phyloP scores from a whole-genome alignment of 2,888 invertebrate genomes.

The Pilophorus perplexus region DNA sequence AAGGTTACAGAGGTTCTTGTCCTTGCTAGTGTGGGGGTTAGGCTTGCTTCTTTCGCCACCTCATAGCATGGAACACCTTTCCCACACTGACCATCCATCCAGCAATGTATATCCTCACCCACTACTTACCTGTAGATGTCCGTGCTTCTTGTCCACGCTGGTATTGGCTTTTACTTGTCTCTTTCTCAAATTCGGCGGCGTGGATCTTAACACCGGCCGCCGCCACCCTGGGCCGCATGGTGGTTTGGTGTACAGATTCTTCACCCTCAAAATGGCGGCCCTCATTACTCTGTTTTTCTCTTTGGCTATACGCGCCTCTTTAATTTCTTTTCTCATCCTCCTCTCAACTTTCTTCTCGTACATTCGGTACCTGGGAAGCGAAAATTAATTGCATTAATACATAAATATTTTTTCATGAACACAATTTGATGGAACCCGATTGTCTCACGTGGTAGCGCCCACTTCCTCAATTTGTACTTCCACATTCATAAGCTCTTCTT shows the following conservation, averaged over 20 bases:
- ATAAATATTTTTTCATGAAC: no score
- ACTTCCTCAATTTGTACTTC: conserved; percentile 7
- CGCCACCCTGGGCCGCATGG: conserved; percentile 10
- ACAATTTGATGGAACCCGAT: no score
- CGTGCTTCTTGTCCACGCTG: neutral
- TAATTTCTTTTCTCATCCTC: conserved; percentile 12
- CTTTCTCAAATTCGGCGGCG: neutral
- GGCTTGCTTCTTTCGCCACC: no score
- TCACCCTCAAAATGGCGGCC: neutral
- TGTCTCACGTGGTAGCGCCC: conserved; percentile 3
- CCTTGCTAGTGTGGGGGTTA: no score
- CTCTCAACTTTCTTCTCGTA: conserved; percentile 19
- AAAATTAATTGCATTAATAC: no score
- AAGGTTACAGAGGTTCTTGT: no score
- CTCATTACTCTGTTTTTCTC: neutral
- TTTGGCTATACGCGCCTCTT: neutral
- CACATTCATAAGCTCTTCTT: conserved; percentile 26
- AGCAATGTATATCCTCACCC: neutral
- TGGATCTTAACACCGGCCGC: neutral
- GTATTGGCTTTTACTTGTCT: neutral
- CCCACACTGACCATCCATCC: neutral
- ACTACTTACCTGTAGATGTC: conserved; percentile 10
- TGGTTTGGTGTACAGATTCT: conserved; percentile 7
- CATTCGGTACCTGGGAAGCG: neutral
- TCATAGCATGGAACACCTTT: no score